These are phyloP conservation scores for Porites lobata DNA, from an alignment of 92 coral and sea anemone genomes.

Conservation along the genomic window DNA sequence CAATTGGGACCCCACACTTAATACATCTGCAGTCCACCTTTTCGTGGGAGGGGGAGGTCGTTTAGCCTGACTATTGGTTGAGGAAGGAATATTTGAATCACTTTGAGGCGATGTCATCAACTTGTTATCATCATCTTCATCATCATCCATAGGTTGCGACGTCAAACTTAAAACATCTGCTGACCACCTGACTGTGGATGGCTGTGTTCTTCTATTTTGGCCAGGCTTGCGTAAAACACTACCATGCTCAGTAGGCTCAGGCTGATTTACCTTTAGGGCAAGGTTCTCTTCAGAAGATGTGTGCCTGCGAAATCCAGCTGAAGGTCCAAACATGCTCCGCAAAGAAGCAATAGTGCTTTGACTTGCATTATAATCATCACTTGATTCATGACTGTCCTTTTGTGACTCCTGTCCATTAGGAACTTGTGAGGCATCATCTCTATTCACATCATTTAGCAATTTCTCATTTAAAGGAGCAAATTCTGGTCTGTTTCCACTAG, in stretches of 20 bases:
- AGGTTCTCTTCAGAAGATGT: constrained; percentile 71
- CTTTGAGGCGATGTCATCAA: constrained; percentile 17
- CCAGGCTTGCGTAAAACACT: constrained; percentile 40
- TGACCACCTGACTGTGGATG: constrained; percentile 81
- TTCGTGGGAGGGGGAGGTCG: constrained; percentile 72
- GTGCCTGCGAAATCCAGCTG: constrained; percentile 52
- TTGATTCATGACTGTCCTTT: not conserved
- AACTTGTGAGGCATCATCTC: constrained; percentile 1
- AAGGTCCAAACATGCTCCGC: constrained; percentile 73
- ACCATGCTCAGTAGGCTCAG: constrained; percentile 19
- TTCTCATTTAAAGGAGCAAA: not conserved
- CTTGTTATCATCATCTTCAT: constrained; percentile 15
- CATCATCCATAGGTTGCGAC: constrained; percentile 45
- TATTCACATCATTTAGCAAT: not conserved
- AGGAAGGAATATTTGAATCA: constrained; percentile 10
- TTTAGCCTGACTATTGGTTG: not conserved
- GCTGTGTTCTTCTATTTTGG: constrained; percentile 43
- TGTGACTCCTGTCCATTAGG: not conserved
- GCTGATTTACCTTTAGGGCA: constrained; percentile 7
- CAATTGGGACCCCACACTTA: constrained; percentile 47
- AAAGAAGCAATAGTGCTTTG: constrained; percentile 40
- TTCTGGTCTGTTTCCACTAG: constrained; percentile 10
- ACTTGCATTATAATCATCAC: not conserved
- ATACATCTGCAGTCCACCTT: constrained; percentile 86
- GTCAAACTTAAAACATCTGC: constrained; percentile 73